These are phyloP conservation scores for Drosophila testacea DNA, from an alignment of 2,888 invertebrate species.

Conservation along the genomic window DNA sequence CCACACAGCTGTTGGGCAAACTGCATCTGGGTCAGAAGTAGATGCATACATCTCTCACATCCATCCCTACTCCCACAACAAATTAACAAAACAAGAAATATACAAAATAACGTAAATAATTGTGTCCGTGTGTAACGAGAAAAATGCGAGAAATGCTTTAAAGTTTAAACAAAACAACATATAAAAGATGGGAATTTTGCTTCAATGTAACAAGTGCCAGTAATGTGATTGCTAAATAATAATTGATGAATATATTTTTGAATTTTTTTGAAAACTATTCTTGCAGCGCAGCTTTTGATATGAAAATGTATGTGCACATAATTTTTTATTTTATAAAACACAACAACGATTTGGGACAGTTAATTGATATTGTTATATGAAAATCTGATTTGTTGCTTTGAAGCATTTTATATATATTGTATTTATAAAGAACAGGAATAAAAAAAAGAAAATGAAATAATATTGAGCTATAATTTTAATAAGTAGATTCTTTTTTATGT, in stretches of 20 bases:
- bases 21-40: constrained; percentile 77
- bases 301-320: constrained; percentile 47
- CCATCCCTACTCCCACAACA: constrained; percentile 4
- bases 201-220: constrained; percentile 81
- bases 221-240: constrained; percentile 75
- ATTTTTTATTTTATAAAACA: constrained; percentile 9
- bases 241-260: constrained; percentile 59
- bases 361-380: constrained; percentile 16
- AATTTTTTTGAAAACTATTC: constrained; percentile 21
- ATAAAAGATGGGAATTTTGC: constrained; percentile 53
- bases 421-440: constrained; percentile 27
- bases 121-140: constrained; percentile 47
- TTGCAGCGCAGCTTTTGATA: constrained; percentile 60
- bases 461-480: constrained; percentile 63
- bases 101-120: constrained; percentile 44
- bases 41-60: background rate
- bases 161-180: constrained; percentile 31
- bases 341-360: background rate
- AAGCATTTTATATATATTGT: constrained; percentile 61
- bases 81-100: background rate
- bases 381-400: constrained; percentile 58
- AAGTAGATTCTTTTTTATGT: constrained; percentile 70
- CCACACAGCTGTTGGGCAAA: constrained; percentile 84
- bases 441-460: constrained; percentile 14
- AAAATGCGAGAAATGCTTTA: constrained; percentile 56